These are phyloP conservation scores for Helogale parvula DNA, from an alignment of 2,113 vertebrate species.

Conservation along the genomic window DNA sequence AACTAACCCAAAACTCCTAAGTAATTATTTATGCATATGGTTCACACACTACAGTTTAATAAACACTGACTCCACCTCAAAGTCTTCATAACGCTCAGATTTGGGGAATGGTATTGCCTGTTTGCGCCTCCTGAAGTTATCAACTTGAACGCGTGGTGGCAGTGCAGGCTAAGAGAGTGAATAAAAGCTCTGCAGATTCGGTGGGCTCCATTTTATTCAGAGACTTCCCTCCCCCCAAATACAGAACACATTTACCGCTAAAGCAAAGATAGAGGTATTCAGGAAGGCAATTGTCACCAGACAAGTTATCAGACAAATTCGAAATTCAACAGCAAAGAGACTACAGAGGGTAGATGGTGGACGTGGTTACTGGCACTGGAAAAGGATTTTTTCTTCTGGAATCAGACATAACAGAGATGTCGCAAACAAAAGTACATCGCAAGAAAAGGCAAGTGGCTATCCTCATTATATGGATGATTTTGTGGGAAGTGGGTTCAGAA, in stretches of 20 bases:
- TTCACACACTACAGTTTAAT: background rate
- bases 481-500: conserved; percentile 49
- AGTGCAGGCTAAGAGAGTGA: conserved; percentile 69
- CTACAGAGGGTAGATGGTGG: background rate
- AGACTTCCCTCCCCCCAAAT: background rate
- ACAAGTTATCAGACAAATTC: background rate
- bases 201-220: background rate
- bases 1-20: background rate
- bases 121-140: conserved; percentile 50
- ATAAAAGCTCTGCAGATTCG: background rate
- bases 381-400: conserved; percentile 2
- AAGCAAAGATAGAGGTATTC: background rate
- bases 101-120: background rate
- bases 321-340: conserved; percentile 13
- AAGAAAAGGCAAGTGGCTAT: conserved; percentile 66
- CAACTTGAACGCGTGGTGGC: conserved; percentile 70
- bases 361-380: background rate
- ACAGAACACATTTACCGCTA: background rate
- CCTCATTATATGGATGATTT: conserved; percentile 52
- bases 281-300: background rate
- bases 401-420: conserved; percentile 18
- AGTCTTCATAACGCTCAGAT: background rate
- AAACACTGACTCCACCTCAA: background rate
- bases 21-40: background rate
- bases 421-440: background rate